These are phyloP conservation scores for Delichon dasypus DNA, from an alignment of 2,797 vertebrate genomes.

Conservation along the genomic window DNA sequence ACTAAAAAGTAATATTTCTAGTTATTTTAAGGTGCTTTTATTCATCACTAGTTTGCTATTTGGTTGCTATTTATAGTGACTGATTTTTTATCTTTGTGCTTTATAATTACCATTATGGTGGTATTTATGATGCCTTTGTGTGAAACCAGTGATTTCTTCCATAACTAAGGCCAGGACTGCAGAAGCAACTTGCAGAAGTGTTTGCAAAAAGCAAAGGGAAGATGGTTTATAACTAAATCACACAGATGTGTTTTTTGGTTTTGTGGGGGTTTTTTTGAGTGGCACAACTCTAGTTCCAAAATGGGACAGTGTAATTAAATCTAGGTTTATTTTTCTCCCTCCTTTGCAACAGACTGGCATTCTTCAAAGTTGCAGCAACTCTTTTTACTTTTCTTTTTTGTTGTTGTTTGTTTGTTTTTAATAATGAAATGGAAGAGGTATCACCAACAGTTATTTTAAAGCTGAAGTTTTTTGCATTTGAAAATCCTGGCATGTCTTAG, in stretches of 20 bases:
- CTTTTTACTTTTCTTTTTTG: background rate
- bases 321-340: background rate
- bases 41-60: conserved; percentile 1
- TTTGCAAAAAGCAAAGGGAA: background rate
- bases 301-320: background rate
- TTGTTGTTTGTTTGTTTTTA: background rate
- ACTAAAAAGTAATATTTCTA: conserved; percentile 9
- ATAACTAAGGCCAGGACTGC: background rate
- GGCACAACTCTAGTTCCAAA: background rate
- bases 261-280: background rate
- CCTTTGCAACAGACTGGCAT: background rate
- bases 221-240: background rate
- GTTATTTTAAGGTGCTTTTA: background rate
- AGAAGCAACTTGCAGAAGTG: background rate
- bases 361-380: background rate
- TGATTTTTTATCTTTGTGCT: background rate
- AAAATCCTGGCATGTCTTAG: background rate
- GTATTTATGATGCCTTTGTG: background rate
- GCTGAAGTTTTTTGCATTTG: background rate
- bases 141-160: background rate
- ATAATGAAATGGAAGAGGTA: background rate
- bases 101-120: background rate
- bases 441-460: background rate
- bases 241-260: background rate
- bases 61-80: background rate